Evolutionary conservation across 2,797 vertebrate genomes (phyloP).

Genomic region (Danio albolineatus): DNA sequence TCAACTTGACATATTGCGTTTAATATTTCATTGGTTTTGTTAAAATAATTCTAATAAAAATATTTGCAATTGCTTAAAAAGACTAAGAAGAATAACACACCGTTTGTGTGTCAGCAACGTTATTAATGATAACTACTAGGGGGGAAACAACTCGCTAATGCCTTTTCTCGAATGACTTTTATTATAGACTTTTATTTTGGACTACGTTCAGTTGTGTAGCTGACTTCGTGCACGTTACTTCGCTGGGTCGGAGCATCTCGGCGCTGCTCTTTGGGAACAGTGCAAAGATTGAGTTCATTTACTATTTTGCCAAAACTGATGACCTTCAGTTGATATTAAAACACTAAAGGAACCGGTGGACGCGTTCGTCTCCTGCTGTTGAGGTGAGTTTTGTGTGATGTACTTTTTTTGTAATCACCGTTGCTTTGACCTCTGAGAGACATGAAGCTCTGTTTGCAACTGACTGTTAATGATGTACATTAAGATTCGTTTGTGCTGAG

Average conservation of each 20-base stretch:
- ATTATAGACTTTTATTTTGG: background rate
- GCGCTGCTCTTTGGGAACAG: background rate
- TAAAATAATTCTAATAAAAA: background rate
- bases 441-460: background rate
- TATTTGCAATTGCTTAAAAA: too few species aligned
- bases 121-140: background rate
- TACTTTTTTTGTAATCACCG: background rate
- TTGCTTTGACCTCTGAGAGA: constrained; percentile 33
- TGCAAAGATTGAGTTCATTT: background rate
- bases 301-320: background rate
- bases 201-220: background rate
- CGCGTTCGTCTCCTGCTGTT: background rate
- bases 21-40: too few species aligned
- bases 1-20: background rate
- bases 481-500: background rate
- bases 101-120: background rate
- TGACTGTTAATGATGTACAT: background rate
- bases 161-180: background rate
- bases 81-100: too few species aligned
- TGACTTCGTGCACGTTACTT: background rate
- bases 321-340: background rate
- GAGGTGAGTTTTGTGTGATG: constrained; percentile 11
- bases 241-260: background rate
- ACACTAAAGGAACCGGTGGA: background rate
- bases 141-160: background rate